A percentile compares a stretch with the other conserved stretches of the same genome.
These are phyloP conservation scores for Galeopsomyia nigrocyanea DNA, from an alignment of 2,888 invertebrate species.

Conservation along the genomic window DNA sequence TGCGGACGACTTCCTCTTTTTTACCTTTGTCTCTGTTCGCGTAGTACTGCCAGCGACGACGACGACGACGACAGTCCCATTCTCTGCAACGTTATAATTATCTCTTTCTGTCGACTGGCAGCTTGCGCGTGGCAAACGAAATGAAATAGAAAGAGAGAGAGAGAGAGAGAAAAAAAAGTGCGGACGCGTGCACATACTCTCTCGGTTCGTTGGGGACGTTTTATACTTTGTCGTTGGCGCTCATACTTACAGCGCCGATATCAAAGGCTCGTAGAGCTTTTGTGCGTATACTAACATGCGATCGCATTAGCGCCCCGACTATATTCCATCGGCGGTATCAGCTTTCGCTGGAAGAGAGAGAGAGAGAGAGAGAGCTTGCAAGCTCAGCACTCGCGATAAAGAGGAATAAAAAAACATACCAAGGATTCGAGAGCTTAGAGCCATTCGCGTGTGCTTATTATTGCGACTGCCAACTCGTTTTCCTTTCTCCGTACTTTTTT, in stretches of 20 bases:
- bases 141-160: neutral
- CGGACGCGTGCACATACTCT: conserved; percentile 1
- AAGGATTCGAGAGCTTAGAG: neutral
- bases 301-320: no score
- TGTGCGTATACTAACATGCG: neutral
- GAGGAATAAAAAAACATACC: neutral
- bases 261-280: conserved; percentile 13
- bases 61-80: neutral
- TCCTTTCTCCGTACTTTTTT: no score
- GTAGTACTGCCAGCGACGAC: neutral
- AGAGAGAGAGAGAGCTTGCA: neutral
- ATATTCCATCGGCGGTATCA: no score
- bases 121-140: conserved; percentile 1
- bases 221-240: conserved; percentile 19
- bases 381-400: neutral
- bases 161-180: neutral
- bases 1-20: neutral
- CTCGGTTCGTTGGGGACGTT: conserved; percentile 9
- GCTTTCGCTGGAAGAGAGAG: no score
- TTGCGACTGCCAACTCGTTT: conserved; percentile 1
- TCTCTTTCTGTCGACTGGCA: conserved; percentile 1
- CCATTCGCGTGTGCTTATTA: neutral
- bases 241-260: neutral
- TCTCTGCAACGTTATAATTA: conserved; percentile 17
- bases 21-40: neutral